phyloP scores from a whole-genome alignment of 1,140 invertebrate genomes.

The Carcinoscorpius rotundicauda region DNA sequence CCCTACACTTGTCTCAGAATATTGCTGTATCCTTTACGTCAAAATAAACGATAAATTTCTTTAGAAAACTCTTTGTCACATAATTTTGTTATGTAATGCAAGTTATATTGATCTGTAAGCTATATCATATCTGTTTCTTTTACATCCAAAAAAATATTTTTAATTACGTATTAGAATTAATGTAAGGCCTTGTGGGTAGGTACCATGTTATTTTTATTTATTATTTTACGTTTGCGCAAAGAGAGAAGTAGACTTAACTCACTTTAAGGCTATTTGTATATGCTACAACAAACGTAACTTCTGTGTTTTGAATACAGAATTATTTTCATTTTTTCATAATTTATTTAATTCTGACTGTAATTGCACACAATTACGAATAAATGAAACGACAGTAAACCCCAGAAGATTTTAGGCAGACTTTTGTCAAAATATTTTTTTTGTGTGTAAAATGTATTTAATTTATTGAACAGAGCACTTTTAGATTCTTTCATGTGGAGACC shows the following conservation, averaged over 20 bases:
- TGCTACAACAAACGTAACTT: too few species aligned
- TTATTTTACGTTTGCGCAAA: too few species aligned
- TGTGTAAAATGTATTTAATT: neutral
- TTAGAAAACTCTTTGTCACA: constrained; percentile 51
- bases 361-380: too few species aligned
- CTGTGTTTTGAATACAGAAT: too few species aligned
- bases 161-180: neutral
- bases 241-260: too few species aligned
- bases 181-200: neutral
- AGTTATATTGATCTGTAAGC: constrained; percentile 53
- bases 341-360: too few species aligned
- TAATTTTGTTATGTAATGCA: constrained; percentile 66
- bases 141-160: neutral
- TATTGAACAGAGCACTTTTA: neutral
- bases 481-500: neutral
- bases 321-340: too few species aligned
- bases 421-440: too few species aligned
- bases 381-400: too few species aligned
- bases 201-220: neutral
- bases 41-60: neutral
- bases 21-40: constrained; percentile 40
- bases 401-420: too few species aligned
- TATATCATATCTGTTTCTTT: neutral
- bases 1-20: constrained; percentile 52
- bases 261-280: too few species aligned